Conservation (phyloP, 2,888 invertebrate genomes). For the Rhamphomyia laevipes region DNA sequence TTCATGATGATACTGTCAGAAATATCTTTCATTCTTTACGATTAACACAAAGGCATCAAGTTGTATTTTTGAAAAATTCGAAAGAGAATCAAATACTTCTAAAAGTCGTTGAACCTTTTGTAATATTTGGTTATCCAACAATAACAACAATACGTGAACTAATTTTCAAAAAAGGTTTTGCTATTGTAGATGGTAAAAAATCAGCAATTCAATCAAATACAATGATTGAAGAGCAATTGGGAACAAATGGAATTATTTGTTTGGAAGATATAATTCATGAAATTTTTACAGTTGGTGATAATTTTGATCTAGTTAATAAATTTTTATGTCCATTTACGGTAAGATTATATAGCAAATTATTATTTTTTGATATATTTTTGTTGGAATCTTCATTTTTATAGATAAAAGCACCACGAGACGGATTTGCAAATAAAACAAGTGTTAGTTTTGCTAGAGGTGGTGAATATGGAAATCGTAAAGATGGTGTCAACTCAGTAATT, state of each 20-base stretch:
- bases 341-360: conserved; percentile 10
- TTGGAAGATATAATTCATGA: conserved; percentile 38
- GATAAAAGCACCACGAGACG: conserved; percentile 33
- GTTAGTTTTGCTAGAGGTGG: conserved; percentile 33
- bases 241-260: conserved; percentile 34
- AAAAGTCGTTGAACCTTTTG: conserved; percentile 35
- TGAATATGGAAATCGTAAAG: conserved; percentile 35
- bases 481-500: conserved; percentile 30
- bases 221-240: conserved; percentile 34
- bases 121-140: conserved; percentile 32
- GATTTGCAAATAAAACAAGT: conserved; percentile 34
- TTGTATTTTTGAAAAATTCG: conserved; percentile 31
- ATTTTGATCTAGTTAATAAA: conserved; percentile 28
- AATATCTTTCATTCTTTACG: conserved; percentile 27
- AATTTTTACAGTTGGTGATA: conserved; percentile 33
- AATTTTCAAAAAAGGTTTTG: conserved; percentile 36
- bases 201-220: conserved; percentile 35
- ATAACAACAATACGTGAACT: conserved; percentile 32
- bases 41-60: conserved; percentile 26
- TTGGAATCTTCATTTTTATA: conserved; percentile 13
- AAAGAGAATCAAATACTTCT: conserved; percentile 32
- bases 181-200: conserved; percentile 28
- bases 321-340: conserved; percentile 36
- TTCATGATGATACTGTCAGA: conserved; percentile 30
- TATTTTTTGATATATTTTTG: background rate